These are phyloP conservation scores for Numenius phaeopus DNA, from an alignment of 2,797 vertebrate species.

Conservation along the genomic window DNA sequence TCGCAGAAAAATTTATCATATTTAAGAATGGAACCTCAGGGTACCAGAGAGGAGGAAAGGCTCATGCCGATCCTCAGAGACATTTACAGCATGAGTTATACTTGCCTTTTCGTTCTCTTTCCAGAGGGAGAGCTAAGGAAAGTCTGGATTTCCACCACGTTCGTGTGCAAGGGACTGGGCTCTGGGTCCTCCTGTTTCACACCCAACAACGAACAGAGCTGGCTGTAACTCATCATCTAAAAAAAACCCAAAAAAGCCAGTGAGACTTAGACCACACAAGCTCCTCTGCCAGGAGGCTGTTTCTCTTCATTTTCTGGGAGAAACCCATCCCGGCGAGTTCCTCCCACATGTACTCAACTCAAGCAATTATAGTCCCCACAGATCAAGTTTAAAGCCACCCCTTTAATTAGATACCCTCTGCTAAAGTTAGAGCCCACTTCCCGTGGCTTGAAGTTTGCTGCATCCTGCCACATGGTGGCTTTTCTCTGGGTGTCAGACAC, in stretches of 20 bases:
- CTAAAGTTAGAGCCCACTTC: neutral
- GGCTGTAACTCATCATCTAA: conserved; percentile 91
- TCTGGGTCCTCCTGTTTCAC: conserved; percentile 85
- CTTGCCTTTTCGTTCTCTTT: conserved; percentile 86
- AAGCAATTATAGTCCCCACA: neutral
- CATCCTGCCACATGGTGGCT: neutral
- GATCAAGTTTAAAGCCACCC: neutral
- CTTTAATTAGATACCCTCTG: neutral
- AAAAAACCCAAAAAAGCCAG: neutral
- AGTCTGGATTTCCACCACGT: conserved; percentile 84
- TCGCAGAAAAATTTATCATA: neutral
- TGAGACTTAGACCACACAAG: neutral
- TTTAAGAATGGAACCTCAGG: neutral
- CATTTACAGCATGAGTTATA: neutral
- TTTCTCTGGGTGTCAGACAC: neutral
- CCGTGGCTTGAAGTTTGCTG: neutral
- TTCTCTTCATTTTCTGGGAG: neutral
- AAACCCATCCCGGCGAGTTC: neutral
- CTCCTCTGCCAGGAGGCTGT: neutral
- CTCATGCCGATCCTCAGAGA: neutral
- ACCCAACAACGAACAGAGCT: conserved; percentile 90
- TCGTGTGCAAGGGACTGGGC: conserved; percentile 77
- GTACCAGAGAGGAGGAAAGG: neutral
- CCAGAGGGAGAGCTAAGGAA: conserved; percentile 94
- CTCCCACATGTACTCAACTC: neutral